Evolutionary conservation across 2,113 vertebrate species (phyloP), one percentile per base, ranked within the genome.

Genomic region (Tiliqua scincoides): DNA sequence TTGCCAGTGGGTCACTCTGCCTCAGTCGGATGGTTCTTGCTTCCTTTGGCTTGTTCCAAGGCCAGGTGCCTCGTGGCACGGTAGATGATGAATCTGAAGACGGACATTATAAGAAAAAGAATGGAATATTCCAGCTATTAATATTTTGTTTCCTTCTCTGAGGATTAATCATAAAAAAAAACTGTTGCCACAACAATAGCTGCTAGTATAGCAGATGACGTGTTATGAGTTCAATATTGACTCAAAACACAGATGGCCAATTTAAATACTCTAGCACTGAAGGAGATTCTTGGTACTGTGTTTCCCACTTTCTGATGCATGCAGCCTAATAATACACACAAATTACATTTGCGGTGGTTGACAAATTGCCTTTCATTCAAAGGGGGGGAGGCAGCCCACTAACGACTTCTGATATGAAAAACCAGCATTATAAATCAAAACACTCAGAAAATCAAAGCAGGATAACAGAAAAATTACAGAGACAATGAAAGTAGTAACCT

Each of bases 141-240:
- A 0, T 70, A n/a, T 59, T 77, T 89, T 76, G 20, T 85, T 75
- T 85, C 37, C 89, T 91, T 48, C 68, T 85, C 65, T 68, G 4
- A 74, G 59, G 30, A 71, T 93, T 89, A 79, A 88, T 87, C 89
- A 93, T 77, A 90, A 81, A 48, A 90, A 81, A 48, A 87, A 93
- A 80, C 91, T 92, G 85, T 88, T 87, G 90, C 89, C 88, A 85
- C 90, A 92, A 93, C 92, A 94, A 91, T 88, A 94, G 82, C 87
- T 89, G 85, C 68, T 70, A 89, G 84, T 79, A 87, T 67, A 92
- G 83, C 91, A 94, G 89, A 92, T 90, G 87, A 84, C 32, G 43
- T 79, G 62, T 4, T 85, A 82, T 91, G 85, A 92, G 89, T 90
- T 90, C 93, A 93, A 93, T 90, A 84, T 35, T 86, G 83, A 91